Conservation (phyloP, 2,113 vertebrate genomes). For the Sylvietta virens region DNA sequence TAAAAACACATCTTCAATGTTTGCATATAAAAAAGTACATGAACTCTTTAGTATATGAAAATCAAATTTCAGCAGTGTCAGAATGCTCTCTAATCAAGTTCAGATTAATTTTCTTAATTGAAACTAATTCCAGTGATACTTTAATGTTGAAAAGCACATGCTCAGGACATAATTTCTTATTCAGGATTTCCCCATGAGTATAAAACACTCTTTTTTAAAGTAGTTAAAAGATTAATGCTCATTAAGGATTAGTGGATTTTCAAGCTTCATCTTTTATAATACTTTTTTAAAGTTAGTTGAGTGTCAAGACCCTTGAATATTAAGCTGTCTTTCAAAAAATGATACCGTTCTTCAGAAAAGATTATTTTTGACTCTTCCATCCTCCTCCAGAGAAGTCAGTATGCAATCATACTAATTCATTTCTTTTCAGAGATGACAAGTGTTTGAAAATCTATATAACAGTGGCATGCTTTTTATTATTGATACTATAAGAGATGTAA, state of each 20-base stretch:
- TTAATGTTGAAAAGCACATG: background rate
- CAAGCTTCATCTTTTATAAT: background rate
- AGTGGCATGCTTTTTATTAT: background rate
- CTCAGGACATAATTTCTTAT: background rate
- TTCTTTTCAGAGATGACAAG: background rate
- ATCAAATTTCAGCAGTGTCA: background rate
- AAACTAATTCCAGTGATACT: constrained; percentile 3
- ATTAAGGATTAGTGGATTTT: constrained; percentile 46
- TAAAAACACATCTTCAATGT: background rate
- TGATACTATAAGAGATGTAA: background rate
- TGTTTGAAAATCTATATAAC: background rate
- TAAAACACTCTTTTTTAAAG: background rate
- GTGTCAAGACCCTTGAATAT: background rate
- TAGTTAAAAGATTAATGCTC: constrained; percentile 13
- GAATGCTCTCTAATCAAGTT: background rate
- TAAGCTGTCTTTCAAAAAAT: background rate
- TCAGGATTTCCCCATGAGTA: background rate
- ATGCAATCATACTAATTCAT: background rate
- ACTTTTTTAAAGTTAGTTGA: background rate
- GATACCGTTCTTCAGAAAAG: background rate
- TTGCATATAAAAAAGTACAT: background rate
- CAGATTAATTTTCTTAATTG: constrained; percentile 34
- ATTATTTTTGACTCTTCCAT: background rate
- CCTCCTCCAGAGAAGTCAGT: background rate
- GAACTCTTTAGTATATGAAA: background rate